Evolutionary conservation across 2,888 invertebrate species (phyloP).

Genomic region (Aphidius colemani): DNA sequence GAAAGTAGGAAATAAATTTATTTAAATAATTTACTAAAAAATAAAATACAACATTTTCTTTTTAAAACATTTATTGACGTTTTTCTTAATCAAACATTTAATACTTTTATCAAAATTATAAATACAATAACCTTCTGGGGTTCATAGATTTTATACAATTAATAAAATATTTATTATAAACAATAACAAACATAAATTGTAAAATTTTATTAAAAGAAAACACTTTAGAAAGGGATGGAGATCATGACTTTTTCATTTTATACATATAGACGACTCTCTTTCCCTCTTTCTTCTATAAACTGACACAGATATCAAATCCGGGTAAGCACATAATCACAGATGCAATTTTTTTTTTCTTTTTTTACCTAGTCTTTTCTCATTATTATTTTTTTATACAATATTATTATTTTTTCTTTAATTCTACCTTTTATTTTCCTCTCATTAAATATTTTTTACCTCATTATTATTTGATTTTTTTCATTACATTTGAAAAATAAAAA

Average conservation of each 20-base stretch:
- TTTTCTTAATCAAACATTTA: no score
- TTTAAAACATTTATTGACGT: no score
- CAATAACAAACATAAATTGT: no score
- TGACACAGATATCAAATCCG: constrained; percentile 43
- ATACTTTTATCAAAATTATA: no score
- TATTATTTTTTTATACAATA: constrained; percentile 8
- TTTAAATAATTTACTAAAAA: no score
- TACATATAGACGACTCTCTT: constrained; percentile 1
- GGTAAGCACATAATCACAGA: constrained; percentile 27
- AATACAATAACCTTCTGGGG: no score
- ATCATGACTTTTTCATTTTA: constrained; percentile 38
- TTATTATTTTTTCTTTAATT: constrained; percentile 1
- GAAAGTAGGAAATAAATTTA: no score
- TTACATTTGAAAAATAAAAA: no score
- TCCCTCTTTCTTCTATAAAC: constrained; percentile 13
- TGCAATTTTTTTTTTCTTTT: constrained; percentile 15
- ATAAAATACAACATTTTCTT: no score
- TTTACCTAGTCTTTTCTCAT: background rate
- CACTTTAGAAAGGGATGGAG: constrained; percentile 29
- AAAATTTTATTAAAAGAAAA: constrained; percentile 32
- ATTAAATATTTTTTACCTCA: background rate
- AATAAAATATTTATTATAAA: no score
- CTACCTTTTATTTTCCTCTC: background rate
- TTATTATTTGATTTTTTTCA: no score
- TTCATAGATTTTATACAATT: no score